Base-by-base conservation (phyloP, 1,140 invertebrate genomes). In the Muscidifurax raptorellus region DNA sequence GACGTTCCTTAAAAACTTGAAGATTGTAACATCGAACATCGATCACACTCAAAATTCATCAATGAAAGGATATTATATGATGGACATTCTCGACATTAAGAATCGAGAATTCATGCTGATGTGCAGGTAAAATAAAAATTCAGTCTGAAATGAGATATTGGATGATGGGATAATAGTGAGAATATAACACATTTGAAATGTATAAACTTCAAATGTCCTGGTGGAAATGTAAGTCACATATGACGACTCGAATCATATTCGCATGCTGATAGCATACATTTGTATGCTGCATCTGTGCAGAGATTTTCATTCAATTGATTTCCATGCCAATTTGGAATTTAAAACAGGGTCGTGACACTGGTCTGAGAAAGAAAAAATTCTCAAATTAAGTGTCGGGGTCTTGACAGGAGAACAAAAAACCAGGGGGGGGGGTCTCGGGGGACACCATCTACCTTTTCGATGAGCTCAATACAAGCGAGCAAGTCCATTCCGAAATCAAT, bases 401-500 rank as follows among this genome's bases (percentile, higher is more conserved):
- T 77, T 80, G 25, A 66, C 64, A 66, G 79, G 74, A 80, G 13
- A 82, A 86, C 75, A 82, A 75, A 83, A 82, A 79, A 75, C 67
- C 74, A 78, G 69, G 80, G 78, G 66, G 79, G 36, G 13, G 52
- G 0, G 9, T 69, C 67, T 27, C 67, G 82, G 52, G 59, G 82
- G 77, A 86, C n/a, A 28, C 91, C 84, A 78, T 94, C 92, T 95
- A 98, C 97, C 97, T 99, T 99, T 95, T 99, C 98, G 93, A 99
- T 98, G 86, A 99, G 95, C 91, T 98, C 98, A 94, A 99, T 98
- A 95, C 97, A 98, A 93, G 97, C 97, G 92, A 97, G 95, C 94
- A 99, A 96, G 93, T 99, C 98, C 97, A 99, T 98, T 94, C 98
- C 98, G 93, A 99, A 99, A 95, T 99, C 98, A 94, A 99, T 98